Conservation (phyloP, 2,797 vertebrate genomes). For the Brachymystax lenok region DNA sequence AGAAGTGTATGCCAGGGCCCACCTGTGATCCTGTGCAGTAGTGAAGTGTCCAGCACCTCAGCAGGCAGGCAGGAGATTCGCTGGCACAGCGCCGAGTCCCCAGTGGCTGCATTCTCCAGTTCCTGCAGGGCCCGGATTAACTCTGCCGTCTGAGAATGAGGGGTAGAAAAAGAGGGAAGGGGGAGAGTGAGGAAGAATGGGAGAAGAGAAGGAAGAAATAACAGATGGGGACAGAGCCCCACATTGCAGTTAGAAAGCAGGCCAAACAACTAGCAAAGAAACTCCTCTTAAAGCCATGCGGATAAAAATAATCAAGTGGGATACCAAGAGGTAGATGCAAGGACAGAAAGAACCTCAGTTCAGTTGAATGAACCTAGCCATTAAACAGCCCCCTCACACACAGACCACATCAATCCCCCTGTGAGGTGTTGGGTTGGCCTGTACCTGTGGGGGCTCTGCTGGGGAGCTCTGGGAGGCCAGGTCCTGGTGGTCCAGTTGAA, state of each 20-base stretch:
- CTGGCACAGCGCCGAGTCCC: conserved; percentile 91
- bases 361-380: no score
- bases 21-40: conserved; percentile 97
- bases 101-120: conserved; percentile 94
- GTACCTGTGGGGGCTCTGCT: conserved; percentile 91
- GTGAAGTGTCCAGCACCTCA: conserved; percentile 94
- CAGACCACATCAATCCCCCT: no score
- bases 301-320: no score
- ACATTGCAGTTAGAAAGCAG: no score
- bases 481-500: conserved; percentile 86
- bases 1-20: conserved; percentile 7
- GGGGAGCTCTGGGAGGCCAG: conserved; percentile 89
- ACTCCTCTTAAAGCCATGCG: no score
- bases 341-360: no score
- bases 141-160: conserved; percentile 84
- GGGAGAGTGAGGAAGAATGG: not conserved
- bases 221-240: no score
- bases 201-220: no score
- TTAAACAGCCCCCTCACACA: no score
- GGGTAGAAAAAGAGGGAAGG: not conserved
- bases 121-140: conserved; percentile 96
- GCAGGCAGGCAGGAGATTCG: conserved; percentile 93
- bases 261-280: no score
- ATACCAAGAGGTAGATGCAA: no score
- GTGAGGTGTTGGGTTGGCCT: conserved; percentile 5